Percentiles rank a stretch among this genome's conserved stretches.
These are phyloP conservation scores for Haplotaxodon microlepis DNA, from an alignment of 2,113 vertebrate species.

Conservation along the genomic window DNA sequence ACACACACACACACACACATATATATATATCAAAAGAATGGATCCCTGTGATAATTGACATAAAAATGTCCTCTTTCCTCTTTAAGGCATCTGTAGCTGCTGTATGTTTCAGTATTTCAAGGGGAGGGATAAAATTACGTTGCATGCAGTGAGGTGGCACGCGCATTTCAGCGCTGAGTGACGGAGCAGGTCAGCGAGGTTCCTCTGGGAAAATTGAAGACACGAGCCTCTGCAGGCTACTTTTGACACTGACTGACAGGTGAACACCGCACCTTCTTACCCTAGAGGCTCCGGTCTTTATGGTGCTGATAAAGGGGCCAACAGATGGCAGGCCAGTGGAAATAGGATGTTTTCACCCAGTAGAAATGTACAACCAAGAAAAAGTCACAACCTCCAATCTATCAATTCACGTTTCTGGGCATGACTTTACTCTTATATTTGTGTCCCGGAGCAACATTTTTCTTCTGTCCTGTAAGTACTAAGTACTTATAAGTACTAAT, in stretches of 20 bases:
- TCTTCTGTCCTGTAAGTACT: neutral
- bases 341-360: neutral
- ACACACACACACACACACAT: neutral
- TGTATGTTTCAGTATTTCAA: neutral
- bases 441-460: neutral
- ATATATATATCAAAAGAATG: neutral
- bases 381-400: neutral
- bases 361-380: neutral
- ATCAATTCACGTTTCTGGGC: neutral
- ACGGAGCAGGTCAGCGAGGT: neutral
- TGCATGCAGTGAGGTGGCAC: neutral
- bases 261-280: neutral
- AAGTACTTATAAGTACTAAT: neutral
- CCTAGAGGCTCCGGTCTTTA: neutral
- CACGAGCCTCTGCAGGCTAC: slow-evolving; percentile 1
- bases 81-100: neutral
- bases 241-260: slow-evolving; percentile 40
- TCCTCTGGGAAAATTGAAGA: slow-evolving; percentile 3
- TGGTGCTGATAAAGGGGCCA: neutral
- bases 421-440: neutral
- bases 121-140: neutral
- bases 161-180: neutral
- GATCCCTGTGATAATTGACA: neutral
- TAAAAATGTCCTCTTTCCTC: neutral
- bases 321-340: neutral